Evolutionary conservation across 2,113 vertebrate genomes (phyloP).

Genomic region (Prunella himalayana): DNA sequence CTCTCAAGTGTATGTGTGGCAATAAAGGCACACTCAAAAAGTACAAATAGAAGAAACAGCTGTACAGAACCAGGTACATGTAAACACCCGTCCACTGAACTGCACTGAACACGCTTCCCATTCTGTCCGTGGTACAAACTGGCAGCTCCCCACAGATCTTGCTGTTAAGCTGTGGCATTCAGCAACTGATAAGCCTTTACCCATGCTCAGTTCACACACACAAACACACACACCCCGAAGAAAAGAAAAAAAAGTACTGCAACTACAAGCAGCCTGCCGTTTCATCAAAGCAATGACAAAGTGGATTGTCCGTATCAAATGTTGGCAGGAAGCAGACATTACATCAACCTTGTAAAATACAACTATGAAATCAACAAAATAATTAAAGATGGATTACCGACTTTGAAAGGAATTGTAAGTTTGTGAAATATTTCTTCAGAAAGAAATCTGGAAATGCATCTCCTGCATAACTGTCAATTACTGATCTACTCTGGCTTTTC

Average conservation of each 20-base stretch:
- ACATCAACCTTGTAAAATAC: conserved; percentile 67
- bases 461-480: conserved; percentile 62
- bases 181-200: not conserved
- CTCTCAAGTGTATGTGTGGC: not conserved
- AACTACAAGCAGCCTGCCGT: conserved; percentile 63
- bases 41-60: not conserved
- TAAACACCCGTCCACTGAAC: not conserved
- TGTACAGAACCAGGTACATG: not conserved
- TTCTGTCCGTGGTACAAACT: not conserved
- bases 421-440: conserved; percentile 33
- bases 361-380: conserved; percentile 74
- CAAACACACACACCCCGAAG: not conserved
- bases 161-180: not conserved
- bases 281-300: conserved; percentile 65
- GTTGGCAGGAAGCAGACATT: conserved; percentile 65
- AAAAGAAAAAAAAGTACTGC: not conserved
- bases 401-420: conserved; percentile 58
- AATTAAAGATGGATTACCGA: conserved; percentile 72
- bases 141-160: not conserved
- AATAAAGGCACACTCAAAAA: not conserved
- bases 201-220: not conserved
- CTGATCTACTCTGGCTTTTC: conserved; percentile 28
- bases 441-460: conserved; percentile 37
- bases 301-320: conserved; percentile 70
- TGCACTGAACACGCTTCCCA: not conserved